A percentile compares a stretch with the other conserved stretches of the same genome.
Conservation (phyloP, 2,113 vertebrate species). For the Girardinichthys multiradiatus region DNA sequence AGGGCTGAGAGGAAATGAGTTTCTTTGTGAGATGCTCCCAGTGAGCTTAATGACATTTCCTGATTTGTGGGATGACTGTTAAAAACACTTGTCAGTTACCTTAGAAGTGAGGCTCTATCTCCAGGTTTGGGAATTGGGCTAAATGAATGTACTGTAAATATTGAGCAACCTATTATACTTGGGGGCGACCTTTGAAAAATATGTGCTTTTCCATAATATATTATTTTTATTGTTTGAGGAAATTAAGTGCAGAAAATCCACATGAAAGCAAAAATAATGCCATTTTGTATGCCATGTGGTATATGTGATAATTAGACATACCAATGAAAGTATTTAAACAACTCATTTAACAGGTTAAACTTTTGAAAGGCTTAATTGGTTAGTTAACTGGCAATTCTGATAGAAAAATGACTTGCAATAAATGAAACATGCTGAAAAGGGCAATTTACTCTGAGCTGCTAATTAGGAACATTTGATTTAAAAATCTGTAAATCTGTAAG, state of each 20-base stretch:
- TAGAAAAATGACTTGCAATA: not conserved
- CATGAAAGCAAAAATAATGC: not conserved
- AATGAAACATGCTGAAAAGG: not conserved
- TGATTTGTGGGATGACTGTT: slow-evolving; percentile 40
- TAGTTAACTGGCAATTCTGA: not conserved
- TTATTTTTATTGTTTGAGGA: not conserved
- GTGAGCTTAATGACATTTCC: slow-evolving; percentile 28
- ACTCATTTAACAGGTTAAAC: no score
- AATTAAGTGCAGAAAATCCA: not conserved
- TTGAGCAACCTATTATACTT: not conserved
- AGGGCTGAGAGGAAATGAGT: slow-evolving; percentile 47
- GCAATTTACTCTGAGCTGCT: not conserved
- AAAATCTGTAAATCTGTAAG: not conserved
- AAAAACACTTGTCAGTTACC: slow-evolving; percentile 48
- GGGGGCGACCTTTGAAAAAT: not conserved
- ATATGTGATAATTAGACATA: not conserved
- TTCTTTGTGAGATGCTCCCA: slow-evolving; percentile 38
- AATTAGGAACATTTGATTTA: not conserved
- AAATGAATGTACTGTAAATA: slow-evolving; percentile 15
- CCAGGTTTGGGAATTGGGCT: slow-evolving; percentile 16
- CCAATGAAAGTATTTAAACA: not conserved
- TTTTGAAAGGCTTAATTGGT: not conserved
- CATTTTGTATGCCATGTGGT: no score
- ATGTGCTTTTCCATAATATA: not conserved
- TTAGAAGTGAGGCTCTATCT: slow-evolving; percentile 32